Base-by-base conservation (phyloP, 53 echinoderm and acorn worm species). In the Stichopus horrens region DNA sequence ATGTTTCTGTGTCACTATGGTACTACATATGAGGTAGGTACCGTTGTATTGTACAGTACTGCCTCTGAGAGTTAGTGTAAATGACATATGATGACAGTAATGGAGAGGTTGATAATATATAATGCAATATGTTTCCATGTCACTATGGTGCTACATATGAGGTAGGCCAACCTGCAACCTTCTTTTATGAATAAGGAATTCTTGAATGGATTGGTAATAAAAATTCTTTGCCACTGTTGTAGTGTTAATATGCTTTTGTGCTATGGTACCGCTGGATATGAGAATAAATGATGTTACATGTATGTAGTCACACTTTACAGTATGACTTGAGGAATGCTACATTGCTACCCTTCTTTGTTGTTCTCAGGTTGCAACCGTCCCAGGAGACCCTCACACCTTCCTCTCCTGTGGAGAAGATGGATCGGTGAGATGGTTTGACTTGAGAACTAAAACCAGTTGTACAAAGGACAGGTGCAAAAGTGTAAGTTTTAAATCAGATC, bases 1-100 rank as follows among this genome's bases (percentile, higher is more conserved):
- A 93, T 93, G 68, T 99, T 99, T 86, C 96, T 90, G 53, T 99
- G 99, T 77, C 99, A 99, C 76, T 96, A 99, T 90, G 99, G 99
- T 4, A 96, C 95, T 18, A 93, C 94, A 0, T 99, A 99, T 88
- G 99, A 99, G 93, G 99, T 99, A 86, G 52, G 67, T 52, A 19
- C 20, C 7, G 13, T 74, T 4, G 1, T n/a, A 21, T 18, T 8
- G 21, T 37, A 37, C 37, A 37, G 37, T 37, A 37, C 37, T 67
- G 13, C n/a, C 13, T 67, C 68, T 1, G 13, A 14, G n/a, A 1
- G 68, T 11, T 67, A 67, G 1, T 67, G n/a, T 67, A 67, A 14
- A 67, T 67, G 1, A 37, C 37, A 37, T 37, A 37, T 37, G 37
- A 37, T 37, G 37, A 37, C 37, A 37, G 37, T 37, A 37, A 37